These are phyloP conservation scores for Noctua comes DNA, from an alignment of 2,888 invertebrate species.

Conservation along the genomic window DNA sequence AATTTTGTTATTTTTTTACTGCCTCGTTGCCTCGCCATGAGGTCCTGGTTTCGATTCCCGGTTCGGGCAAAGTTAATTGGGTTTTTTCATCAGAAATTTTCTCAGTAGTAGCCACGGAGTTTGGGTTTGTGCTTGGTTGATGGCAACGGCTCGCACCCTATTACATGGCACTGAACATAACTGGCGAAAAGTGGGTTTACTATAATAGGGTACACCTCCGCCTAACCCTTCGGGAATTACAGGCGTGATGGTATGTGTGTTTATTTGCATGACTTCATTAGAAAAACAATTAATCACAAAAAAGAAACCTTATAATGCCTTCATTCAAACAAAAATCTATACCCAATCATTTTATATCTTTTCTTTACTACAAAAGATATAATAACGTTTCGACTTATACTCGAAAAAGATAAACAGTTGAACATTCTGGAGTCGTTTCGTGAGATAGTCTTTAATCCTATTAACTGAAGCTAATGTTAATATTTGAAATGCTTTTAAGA, in stretches of 20 bases:
- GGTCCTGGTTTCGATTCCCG: no score
- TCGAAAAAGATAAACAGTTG: slow-evolving; percentile 46
- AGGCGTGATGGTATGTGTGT: no score
- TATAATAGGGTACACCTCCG: no score
- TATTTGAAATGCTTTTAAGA: slow-evolving; percentile 57
- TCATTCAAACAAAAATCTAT: slow-evolving; percentile 16
- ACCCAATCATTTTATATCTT: slow-evolving; percentile 11
- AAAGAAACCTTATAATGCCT: background rate
- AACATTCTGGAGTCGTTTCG: slow-evolving; percentile 37
- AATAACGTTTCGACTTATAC: slow-evolving; percentile 44
- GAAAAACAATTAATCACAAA: background rate
- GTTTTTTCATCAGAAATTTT: no score
- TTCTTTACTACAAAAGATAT: slow-evolving; percentile 34
- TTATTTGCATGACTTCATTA: background rate
- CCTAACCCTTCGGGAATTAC: no score
- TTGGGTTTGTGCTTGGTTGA: no score
- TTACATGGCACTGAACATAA: no score
- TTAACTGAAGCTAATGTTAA: slow-evolving; percentile 46
- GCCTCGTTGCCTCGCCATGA: no score
- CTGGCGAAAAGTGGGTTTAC: no score
- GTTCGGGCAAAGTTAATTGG: no score
- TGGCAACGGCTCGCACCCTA: no score
- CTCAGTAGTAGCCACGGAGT: no score
- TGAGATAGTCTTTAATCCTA: slow-evolving; percentile 51
- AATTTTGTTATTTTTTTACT: background rate